Base-by-base conservation (phyloP, 2,797 vertebrate genomes). In the Trematomus bernacchii region DNA sequence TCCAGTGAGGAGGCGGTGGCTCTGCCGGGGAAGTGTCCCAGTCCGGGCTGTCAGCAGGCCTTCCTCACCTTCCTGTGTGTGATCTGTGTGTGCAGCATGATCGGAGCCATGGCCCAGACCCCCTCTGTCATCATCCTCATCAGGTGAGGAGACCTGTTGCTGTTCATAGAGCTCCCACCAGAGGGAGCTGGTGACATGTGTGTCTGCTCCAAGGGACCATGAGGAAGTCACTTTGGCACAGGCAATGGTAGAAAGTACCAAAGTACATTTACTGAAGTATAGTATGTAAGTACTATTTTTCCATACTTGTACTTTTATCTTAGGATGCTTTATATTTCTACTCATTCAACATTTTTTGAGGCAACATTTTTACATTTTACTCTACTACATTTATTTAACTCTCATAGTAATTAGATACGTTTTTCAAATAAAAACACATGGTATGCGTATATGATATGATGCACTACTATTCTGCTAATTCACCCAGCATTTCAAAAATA, bases 121-220 rank as follows among this genome's bases (percentile, higher is more conserved):
- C 98, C 98, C 0, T 99, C 98, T 0, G 97, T 99, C 87, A 99
- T 99, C 94, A 98, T 99, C 84, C 97, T 99, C 21, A 99, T 99
- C 84, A 92, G 93, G 93, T 93, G 51, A 65, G 52, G 12, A 51
- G 12, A 37, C 16, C 43, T 40, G n/a, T 8, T 65, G 54, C 58
- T 58, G 14, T 13, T 37, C 16, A 33, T 12, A 7, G 10, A 4
- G 18, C 14, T 8, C 1, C 83, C 89, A 90, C 85, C 48, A 83
- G 90, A 81, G 82, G 73, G 90, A 68, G 89, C 83, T 72, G 66
- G 76, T 37, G 71, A 3, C 42, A 59, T 75, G 19, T 51, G 19
- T 11, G 53, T 11, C 23, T 23, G 15, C 30, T 30, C 19, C 21
- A 70, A 16, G 21, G 30, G 5, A 47, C 15, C 48, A 19, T 4